Evolutionary conservation across 2,888 invertebrate species (phyloP).

Genomic region (Amphipyra berbera): DNA sequence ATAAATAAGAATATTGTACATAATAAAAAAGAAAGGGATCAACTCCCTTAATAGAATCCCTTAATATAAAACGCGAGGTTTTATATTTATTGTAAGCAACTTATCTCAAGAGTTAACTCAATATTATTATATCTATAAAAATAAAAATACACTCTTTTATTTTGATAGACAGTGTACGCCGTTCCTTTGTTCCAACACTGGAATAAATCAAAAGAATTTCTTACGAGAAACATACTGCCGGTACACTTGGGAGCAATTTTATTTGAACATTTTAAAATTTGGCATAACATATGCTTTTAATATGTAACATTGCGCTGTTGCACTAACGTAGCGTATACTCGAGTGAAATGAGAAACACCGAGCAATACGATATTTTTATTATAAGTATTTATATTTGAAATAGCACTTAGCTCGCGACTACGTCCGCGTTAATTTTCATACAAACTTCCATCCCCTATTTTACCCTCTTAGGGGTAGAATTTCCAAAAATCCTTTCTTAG

Average conservation of each 20-base stretch:
- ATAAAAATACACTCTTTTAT: constrained; percentile 41
- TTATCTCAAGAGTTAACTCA: constrained; percentile 10
- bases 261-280: constrained; percentile 36
- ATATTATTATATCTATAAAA: constrained; percentile 22
- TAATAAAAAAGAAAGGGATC: no score
- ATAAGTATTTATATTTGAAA: no score
- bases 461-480: no score
- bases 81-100: constrained; percentile 8
- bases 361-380: no score
- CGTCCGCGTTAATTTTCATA: no score
- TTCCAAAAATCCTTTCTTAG: no score
- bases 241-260: constrained; percentile 47
- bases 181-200: constrained; percentile 44
- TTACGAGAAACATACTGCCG: constrained; percentile 52
- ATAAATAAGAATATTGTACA: no score
- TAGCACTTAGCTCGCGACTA: no score
- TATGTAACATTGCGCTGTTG: constrained; percentile 12
- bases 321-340: background rate
- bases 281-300: constrained; percentile 19
- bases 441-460: no score
- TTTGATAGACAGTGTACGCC: constrained; percentile 46
- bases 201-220: constrained; percentile 63
- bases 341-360: background rate
- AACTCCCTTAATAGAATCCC: background rate
- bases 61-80: background rate